phyloP scores from a whole-genome alignment of 2,113 vertebrate species.

The Chionomys nivalis region DNA sequence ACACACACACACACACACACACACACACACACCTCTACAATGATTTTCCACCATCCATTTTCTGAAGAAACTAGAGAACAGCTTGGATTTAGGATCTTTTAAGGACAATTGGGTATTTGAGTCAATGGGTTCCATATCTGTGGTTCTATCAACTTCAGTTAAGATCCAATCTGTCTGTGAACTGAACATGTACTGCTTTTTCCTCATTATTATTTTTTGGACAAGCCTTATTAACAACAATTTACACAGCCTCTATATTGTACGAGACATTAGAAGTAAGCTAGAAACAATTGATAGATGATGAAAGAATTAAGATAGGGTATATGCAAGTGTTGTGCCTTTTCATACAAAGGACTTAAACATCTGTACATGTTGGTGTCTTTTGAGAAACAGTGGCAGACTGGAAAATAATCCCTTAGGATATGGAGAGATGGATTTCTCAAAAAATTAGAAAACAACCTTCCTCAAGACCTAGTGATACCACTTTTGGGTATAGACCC shows the following conservation, averaged over 20 bases:
- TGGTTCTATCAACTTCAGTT: background rate
- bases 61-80: background rate
- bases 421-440: background rate
- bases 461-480: no score
- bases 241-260: background rate
- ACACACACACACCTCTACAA: background rate
- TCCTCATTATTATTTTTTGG: background rate
- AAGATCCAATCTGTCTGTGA: background rate
- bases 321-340: background rate
- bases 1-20: background rate
- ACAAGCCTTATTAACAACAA: background rate
- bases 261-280: background rate
- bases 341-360: background rate
- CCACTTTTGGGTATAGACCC: no score
- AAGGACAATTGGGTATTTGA: background rate
- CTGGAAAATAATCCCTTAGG: background rate
- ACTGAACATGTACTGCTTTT: background rate
- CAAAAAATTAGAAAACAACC: no score
- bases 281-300: background rate
- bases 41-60: background rate
- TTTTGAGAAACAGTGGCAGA: background rate
- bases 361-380: no score
- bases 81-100: background rate
- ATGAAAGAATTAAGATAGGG: background rate
- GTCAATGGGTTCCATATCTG: background rate